phyloP scores from a whole-genome alignment of 2,888 invertebrate species.

The Luffia ferchaultella region DNA sequence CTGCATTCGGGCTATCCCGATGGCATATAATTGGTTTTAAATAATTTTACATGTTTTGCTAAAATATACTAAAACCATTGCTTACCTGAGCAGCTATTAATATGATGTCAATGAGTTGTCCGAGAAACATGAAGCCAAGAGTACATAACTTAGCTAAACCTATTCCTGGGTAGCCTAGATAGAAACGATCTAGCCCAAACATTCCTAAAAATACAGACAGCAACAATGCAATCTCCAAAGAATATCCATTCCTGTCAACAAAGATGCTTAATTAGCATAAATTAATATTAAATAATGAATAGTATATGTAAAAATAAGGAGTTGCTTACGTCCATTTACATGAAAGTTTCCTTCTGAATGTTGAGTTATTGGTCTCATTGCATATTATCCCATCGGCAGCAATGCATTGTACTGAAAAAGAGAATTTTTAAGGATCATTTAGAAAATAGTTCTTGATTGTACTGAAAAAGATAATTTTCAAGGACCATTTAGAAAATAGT shows the following conservation, averaged over 20 bases:
- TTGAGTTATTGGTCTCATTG: constrained; percentile 77
- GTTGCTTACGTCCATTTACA: constrained; percentile 94
- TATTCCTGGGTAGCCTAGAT: constrained; percentile 97
- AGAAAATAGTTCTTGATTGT: no score
- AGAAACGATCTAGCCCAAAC: constrained; percentile 97
- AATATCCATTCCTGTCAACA: constrained; percentile 85
- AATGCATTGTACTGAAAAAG: constrained; percentile 78
- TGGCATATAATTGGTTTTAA: no score
- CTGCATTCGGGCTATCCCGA: no score
- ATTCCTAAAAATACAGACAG: constrained; percentile 97
- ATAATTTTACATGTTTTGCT: no score
- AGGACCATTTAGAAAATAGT: no score
- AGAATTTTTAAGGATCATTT: no score
- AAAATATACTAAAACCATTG: no score
- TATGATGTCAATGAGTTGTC: constrained; percentile 94
- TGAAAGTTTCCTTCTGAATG: constrained; percentile 82
- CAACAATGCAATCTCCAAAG: constrained; percentile 89
- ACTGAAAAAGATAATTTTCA: no score
- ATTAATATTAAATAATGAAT: background rate
- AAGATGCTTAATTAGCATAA: constrained; percentile 1
- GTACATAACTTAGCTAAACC: constrained; percentile 95
- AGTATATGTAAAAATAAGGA: constrained; percentile 3
- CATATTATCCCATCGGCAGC: constrained; percentile 87
- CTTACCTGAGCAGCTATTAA: constrained; percentile 87
- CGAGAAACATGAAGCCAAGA: constrained; percentile 94